phyloP scores from a whole-genome alignment of 2,797 vertebrate genomes.

The Chaunax sp. region DNA sequence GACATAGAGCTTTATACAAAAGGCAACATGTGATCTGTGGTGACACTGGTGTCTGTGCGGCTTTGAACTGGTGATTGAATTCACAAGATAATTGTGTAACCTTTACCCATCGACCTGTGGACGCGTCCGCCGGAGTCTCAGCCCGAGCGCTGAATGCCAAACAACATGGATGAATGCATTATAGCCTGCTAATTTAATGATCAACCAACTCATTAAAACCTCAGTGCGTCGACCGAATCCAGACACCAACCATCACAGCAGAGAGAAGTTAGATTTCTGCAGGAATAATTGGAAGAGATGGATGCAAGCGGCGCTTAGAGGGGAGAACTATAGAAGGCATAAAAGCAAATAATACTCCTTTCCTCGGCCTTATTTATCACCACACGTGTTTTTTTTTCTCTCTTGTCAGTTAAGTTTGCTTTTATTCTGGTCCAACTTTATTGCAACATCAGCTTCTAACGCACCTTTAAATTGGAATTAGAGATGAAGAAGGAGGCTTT shows the following conservation, averaged over 20 bases:
- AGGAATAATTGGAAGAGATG: slow-evolving; percentile 67
- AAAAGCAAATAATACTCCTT: slow-evolving; percentile 63
- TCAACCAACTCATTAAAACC: slow-evolving; percentile 43
- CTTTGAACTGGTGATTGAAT: background rate
- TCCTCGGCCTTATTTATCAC: slow-evolving; percentile 51
- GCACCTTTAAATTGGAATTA: slow-evolving; percentile 24
- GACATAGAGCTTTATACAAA: background rate
- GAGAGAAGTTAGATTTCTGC: slow-evolving; percentile 45
- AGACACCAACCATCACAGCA: slow-evolving; percentile 26
- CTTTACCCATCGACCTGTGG: slow-evolving; percentile 10
- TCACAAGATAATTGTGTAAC: slow-evolving; percentile 1
- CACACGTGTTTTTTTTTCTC: slow-evolving; percentile 32
- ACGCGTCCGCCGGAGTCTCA: background rate
- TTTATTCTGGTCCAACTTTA: slow-evolving; percentile 54
- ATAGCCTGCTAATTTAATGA: slow-evolving; percentile 45
- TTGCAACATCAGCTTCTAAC: slow-evolving; percentile 42
- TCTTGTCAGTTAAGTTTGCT: slow-evolving; percentile 31
- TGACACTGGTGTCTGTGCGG: background rate
- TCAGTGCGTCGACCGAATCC: slow-evolving; percentile 34
- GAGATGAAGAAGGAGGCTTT: too few species aligned
- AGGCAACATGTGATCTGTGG: background rate
- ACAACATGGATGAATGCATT: slow-evolving; percentile 36
- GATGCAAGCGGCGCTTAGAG: slow-evolving; percentile 56
- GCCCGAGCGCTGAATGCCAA: slow-evolving; percentile 35
- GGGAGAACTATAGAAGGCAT: slow-evolving; percentile 44